Percentiles rank a stretch among this genome's conserved stretches.
Evolutionary conservation across 2,888 invertebrate species (phyloP).

Genomic region (Pecten maximus): DNA sequence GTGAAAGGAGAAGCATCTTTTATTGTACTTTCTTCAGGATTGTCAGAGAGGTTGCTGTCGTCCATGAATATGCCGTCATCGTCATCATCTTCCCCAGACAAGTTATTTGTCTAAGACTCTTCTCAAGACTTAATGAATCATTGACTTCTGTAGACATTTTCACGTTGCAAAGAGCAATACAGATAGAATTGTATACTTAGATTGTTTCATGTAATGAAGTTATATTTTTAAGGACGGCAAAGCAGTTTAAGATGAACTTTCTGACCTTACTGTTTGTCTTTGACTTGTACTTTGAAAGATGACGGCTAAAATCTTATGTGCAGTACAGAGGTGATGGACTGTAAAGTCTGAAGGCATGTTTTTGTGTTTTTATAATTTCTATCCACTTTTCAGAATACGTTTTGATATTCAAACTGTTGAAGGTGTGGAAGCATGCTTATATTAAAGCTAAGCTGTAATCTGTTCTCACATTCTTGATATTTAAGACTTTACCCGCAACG

Average conservation of each 20-base stretch:
- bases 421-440: slow-evolving; percentile 37
- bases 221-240: slow-evolving; percentile 22
- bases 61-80: no score
- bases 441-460: slow-evolving; percentile 45
- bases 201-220: background rate
- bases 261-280: background rate
- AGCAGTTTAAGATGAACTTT: background rate
- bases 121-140: no score
- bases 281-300: background rate
- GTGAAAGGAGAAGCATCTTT: no score
- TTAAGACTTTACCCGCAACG: background rate
- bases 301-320: slow-evolving; percentile 39
- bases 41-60: no score
- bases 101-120: no score
- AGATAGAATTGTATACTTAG: background rate
- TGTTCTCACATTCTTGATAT: slow-evolving; percentile 41
- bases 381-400: slow-evolving; percentile 5
- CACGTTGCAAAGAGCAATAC: background rate
- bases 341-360: background rate
- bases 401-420: slow-evolving; percentile 43
- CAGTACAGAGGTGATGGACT: slow-evolving; percentile 41
- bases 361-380: background rate
- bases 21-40: no score
- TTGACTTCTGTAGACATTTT: background rate
- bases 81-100: no score